Evolutionary conservation across 2,888 invertebrate genomes (phyloP), one percentile per base, ranked within the genome.

Genomic region (Nemapogon koenigi): DNA sequence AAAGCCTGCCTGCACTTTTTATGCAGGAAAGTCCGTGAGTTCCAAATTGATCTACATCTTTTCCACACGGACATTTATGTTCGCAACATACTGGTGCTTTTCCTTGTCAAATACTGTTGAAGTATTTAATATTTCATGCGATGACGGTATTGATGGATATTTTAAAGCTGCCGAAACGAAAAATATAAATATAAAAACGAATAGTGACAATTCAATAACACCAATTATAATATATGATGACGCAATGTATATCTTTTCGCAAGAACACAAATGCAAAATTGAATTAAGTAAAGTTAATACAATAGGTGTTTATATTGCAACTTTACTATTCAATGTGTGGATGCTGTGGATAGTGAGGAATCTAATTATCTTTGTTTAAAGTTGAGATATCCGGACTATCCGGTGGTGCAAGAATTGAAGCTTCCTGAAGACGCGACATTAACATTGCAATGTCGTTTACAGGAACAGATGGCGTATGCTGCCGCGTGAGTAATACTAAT

Each of bases 321-420:
- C 63, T 1, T 60, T 63, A 2, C 62, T 70, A 43, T 82, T 84
- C 52, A 54, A 61, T 39, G 62, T 62, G 22, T 84, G 84, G 83
- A 83, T 0, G 72, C 84, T 0, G 53, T 55, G 2, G 55, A 67
- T 40, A 83, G 83, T 50, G 57, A 63, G 2, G 46, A 45, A n/a
- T 52, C 52, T 13, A 38, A 41, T 18, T 75, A 79, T 49, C 66
- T 83, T 47, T 84, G 84, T 44, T 51, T 83, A n/a, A 63, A 67
- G 3, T 28, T 84, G 3, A 59, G 84, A 30, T 80, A 84, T 53
- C 83, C 84, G 0, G 62, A 84, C 29, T 80, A 84, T 53, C 83
- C 84, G 0, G 62, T 72, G 1, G 71, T 84, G 7, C 49, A 64
- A 16, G 83, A 81, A 3, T 56, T 84, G 42, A 71, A 69, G 51